Conservation (phyloP, 2,888 invertebrate genomes). For the Deilephila porcellus region DNA sequence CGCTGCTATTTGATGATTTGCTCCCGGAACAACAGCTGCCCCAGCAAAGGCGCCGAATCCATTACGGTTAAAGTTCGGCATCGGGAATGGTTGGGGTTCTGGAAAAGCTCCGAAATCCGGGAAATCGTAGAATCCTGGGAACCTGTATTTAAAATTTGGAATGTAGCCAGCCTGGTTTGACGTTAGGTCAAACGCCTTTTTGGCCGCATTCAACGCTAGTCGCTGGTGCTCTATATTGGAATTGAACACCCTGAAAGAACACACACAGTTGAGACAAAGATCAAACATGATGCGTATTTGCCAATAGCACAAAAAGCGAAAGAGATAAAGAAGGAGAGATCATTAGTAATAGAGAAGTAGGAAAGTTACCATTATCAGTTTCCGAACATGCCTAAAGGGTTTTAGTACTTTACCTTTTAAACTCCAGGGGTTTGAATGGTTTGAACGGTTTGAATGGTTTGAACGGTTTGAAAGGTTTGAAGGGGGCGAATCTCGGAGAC, state of each 20-base stretch:
- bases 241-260: conserved; percentile 70
- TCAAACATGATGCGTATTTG: background rate
- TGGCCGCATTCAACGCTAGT: conserved; percentile 69
- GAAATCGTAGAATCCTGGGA: conserved; percentile 43
- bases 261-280: conserved; percentile 31
- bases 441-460: conserved; percentile 31
- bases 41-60: conserved; percentile 78
- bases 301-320: background rate
- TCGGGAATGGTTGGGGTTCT: conserved; percentile 37
- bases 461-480: conserved; percentile 32
- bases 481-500: conserved; percentile 5
- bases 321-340: conserved; percentile 31
- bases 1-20: conserved; percentile 82
- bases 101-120: conserved; percentile 41
- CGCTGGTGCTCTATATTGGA: conserved; percentile 65
- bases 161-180: conserved; percentile 64
- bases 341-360: conserved; percentile 31
- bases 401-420: conserved; percentile 39
- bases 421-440: conserved; percentile 9
- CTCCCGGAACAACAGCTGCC: conserved; percentile 82
- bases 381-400: background rate
- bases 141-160: conserved; percentile 69
- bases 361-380: conserved; percentile 37
- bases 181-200: conserved; percentile 72
- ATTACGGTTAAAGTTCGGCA: conserved; percentile 46